Conservation (phyloP, 2,888 invertebrate genomes). For the Drosophila melanosoma region DNA sequence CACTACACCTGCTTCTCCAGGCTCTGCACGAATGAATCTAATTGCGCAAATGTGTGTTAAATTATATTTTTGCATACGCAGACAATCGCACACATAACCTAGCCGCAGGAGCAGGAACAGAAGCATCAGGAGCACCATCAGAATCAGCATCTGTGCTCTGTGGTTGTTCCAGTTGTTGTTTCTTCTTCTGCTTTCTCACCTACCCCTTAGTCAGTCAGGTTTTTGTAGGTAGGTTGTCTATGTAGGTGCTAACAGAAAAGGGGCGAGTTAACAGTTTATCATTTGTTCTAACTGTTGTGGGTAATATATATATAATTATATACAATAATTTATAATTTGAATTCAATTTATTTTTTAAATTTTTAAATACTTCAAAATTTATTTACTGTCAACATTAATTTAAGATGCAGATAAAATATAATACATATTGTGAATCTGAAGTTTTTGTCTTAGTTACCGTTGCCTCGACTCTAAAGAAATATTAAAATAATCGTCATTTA, state of each 20-base stretch:
- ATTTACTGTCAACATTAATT: background rate
- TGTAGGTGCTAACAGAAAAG: constrained; percentile 30
- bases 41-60: constrained; percentile 81
- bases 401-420: background rate
- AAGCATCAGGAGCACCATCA: background rate
- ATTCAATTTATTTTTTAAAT: background rate
- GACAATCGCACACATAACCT: constrained; percentile 59
- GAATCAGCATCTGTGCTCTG: constrained; percentile 54
- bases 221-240: constrained; percentile 17
- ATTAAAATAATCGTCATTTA: background rate
- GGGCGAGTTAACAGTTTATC: constrained; percentile 25
- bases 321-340: background rate
- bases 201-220: constrained; percentile 33
- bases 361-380: background rate
- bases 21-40: constrained; percentile 75
- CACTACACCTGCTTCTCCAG: constrained; percentile 35
- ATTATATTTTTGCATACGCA: constrained; percentile 80
- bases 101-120: constrained; percentile 28
- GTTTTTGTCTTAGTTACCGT: background rate
- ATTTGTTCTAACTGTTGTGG: background rate
- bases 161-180: constrained; percentile 57
- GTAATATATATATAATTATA: background rate
- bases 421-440: background rate
- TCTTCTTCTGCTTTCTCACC: constrained; percentile 52
- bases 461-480: background rate